Conservation (phyloP, 1,140 invertebrate genomes). For the Drosophila melanica region DNA sequence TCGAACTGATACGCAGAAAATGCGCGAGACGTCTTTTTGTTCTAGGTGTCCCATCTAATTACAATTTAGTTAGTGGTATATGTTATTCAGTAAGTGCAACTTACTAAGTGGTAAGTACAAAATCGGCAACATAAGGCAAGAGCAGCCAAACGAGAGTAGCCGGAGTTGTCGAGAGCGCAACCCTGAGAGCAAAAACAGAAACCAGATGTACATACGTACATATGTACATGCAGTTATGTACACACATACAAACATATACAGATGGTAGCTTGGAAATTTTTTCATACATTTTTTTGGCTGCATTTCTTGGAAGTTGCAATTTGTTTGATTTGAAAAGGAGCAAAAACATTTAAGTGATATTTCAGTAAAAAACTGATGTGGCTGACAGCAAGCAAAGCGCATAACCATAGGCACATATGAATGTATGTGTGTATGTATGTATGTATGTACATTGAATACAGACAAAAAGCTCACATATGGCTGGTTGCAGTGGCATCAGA, state of each 20-base stretch:
- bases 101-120: too few species aligned
- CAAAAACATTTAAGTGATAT: slow-evolving; percentile 32
- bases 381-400: not conserved
- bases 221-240: not conserved
- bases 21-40: too few species aligned
- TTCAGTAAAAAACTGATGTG: slow-evolving; percentile 19
- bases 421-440: slow-evolving; percentile 4
- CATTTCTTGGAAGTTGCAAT: slow-evolving; percentile 25
- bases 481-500: slow-evolving; percentile 21
- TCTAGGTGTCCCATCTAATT: too few species aligned
- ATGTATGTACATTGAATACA: slow-evolving; percentile 6
- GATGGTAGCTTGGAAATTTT: slow-evolving; percentile 8
- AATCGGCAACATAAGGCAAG: too few species aligned
- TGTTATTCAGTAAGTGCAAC: too few species aligned
- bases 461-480: slow-evolving; percentile 4
- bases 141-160: too few species aligned
- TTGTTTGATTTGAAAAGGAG: slow-evolving; percentile 22
- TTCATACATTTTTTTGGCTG: slow-evolving; percentile 9
- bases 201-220: slow-evolving; percentile 13
- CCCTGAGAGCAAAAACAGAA: slow-evolving; percentile 9
- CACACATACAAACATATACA: not conserved
- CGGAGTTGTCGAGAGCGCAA: not conserved
- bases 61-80: too few species aligned
- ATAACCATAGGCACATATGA: not conserved
- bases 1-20: too few species aligned